A percentile compares a stretch with the other conserved stretches of the same genome.
Evolutionary conservation across 2,797 vertebrate genomes (phyloP).

Genomic region (Mus minutoides): DNA sequence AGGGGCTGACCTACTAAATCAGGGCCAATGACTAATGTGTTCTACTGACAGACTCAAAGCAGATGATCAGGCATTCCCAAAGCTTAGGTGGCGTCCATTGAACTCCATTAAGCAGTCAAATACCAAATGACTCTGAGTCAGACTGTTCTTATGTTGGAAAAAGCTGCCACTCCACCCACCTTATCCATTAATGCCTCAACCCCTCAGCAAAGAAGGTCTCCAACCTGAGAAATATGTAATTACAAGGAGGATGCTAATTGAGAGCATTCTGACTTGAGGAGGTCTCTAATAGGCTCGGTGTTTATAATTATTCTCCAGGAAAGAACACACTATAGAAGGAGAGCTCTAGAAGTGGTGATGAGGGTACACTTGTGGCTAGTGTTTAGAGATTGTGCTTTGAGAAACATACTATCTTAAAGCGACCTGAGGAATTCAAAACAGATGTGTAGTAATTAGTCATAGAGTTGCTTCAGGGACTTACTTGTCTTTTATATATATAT

Average conservation of each 20-base stretch:
- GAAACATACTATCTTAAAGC: conserved; percentile 3
- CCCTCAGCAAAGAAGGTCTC: conserved; percentile 15
- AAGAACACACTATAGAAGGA: conserved; percentile 39
- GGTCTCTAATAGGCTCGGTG: conserved; percentile 11
- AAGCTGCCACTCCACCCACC: conserved; percentile 26
- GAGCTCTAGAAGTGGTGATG: neutral
- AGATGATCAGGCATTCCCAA: conserved; percentile 53
- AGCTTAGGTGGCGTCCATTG: conserved; percentile 64
- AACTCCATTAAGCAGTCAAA: conserved; percentile 71
- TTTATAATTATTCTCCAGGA: conserved; percentile 44
- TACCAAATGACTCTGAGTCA: conserved; percentile 69
- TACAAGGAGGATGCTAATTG: conserved; percentile 56
- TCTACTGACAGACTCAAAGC: conserved; percentile 49
- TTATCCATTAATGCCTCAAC: conserved; percentile 27
- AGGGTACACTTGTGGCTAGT: neutral
- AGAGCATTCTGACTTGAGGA: conserved; percentile 40
- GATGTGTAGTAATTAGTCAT: neutral
- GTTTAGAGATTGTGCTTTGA: conserved; percentile 33
- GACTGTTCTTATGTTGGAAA: conserved; percentile 24
- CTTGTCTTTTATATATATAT: neutral
- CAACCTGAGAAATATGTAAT: conserved; percentile 43
- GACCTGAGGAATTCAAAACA: neutral
- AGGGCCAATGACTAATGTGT: conserved; percentile 52
- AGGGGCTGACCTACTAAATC: conserved; percentile 14
- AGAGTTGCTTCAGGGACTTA: neutral